Conservation (phyloP, 2,888 invertebrate genomes). For the Synergus laeviventris region DNA sequence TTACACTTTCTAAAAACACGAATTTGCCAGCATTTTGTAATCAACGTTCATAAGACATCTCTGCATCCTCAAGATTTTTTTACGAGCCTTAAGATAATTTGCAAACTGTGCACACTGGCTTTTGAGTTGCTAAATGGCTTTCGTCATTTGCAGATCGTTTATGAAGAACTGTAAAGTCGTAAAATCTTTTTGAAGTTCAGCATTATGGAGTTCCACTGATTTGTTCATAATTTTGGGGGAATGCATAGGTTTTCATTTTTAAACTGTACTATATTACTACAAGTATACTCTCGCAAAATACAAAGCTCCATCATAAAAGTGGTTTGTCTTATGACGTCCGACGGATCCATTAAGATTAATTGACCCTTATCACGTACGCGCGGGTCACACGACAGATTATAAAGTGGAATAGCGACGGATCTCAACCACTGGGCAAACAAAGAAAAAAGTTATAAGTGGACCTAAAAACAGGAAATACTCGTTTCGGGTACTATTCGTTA, state of each 20-base stretch:
- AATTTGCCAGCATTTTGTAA: slow-evolving; percentile 22
- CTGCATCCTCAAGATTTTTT: slow-evolving; percentile 18
- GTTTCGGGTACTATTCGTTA: not conserved
- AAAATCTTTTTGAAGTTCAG: not conserved
- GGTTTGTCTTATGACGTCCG: slow-evolving; percentile 44
- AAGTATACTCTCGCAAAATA: slow-evolving; percentile 1
- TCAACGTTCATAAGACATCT: not conserved
- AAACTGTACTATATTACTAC: not conserved
- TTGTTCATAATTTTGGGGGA: not conserved
- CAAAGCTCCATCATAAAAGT: slow-evolving; percentile 42
- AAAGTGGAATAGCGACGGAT: slow-evolving; percentile 32
- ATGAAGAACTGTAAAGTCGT: slow-evolving; percentile 7
- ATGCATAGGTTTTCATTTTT: no score
- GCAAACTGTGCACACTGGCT: slow-evolving; percentile 3
- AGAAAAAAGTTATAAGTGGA: slow-evolving; percentile 12
- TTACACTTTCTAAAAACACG: slow-evolving; percentile 36
- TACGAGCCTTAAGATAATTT: not conserved
- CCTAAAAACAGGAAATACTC: slow-evolving; percentile 15
- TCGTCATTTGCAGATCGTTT: slow-evolving; percentile 2
- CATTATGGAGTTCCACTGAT: not conserved
- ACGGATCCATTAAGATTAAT: slow-evolving; percentile 52
- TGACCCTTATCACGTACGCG: slow-evolving; percentile 41
- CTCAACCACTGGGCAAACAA: not conserved
- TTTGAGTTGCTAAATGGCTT: not conserved
- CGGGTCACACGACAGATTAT: slow-evolving; percentile 13